Percentiles rank a stretch among this genome's conserved stretches.
These are phyloP conservation scores for Toxostoma redivivum DNA, from an alignment of 2,113 vertebrate genomes.

Conservation along the genomic window DNA sequence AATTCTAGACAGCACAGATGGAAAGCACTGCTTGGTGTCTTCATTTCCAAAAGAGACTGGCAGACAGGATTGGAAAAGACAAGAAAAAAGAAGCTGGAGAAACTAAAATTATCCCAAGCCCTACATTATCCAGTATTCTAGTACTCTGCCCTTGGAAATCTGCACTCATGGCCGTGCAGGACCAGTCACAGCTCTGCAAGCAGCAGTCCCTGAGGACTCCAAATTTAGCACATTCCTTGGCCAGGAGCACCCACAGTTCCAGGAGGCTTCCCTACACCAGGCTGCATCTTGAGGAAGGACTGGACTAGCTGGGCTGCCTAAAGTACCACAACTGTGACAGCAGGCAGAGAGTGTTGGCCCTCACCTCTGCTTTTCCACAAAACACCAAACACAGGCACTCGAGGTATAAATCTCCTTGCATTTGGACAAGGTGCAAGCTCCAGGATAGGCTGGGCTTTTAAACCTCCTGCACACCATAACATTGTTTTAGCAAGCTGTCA, in stretches of 20 bases:
- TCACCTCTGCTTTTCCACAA: neutral
- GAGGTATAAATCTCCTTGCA: neutral
- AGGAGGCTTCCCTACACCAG: neutral
- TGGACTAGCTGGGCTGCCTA: neutral
- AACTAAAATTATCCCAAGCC: neutral
- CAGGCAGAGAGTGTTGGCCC: fast-evolving
- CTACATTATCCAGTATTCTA: neutral
- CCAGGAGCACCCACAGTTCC: neutral
- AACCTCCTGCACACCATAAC: neutral
- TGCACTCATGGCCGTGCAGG: fast-evolving
- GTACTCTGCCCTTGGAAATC: neutral
- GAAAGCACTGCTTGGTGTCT: neutral
- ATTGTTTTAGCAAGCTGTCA: neutral
- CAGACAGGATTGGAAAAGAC: neutral
- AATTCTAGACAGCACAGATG: neutral
- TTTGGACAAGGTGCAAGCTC: neutral
- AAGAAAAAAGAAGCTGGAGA: neutral
- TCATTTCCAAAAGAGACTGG: neutral
- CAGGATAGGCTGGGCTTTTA: neutral
- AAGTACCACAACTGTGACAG: neutral
- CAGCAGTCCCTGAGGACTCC: neutral
- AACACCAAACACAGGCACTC: fast-evolving
- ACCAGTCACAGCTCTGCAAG: neutral
- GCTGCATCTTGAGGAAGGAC: neutral
- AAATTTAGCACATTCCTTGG: neutral